Conservation (phyloP, 2,888 invertebrate species). For the Tolmerus cingulatus region DNA sequence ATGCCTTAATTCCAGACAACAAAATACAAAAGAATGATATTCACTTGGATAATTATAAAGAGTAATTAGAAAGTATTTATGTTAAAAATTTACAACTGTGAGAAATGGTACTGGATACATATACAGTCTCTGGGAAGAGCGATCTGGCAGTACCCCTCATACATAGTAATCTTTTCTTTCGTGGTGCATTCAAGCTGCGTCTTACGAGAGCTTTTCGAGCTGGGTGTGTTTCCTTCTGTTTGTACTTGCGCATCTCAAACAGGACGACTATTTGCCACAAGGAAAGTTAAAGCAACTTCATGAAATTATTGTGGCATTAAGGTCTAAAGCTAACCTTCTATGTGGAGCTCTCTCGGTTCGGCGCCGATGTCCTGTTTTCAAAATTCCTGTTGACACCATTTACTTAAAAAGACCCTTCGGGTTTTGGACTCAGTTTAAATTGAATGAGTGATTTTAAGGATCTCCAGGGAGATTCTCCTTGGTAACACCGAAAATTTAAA, state of each 20-base stretch:
- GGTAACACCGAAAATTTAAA: background rate
- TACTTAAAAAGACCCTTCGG: background rate
- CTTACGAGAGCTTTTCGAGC: background rate
- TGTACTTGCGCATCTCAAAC: slow-evolving; percentile 7
- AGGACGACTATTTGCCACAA: background rate
- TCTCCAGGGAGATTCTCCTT: background rate
- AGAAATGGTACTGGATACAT: too few species aligned
- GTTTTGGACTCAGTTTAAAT: background rate
- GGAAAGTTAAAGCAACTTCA: background rate
- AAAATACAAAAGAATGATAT: too few species aligned
- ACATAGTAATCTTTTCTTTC: background rate
- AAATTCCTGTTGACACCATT: background rate
- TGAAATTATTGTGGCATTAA: background rate
- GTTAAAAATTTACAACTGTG: too few species aligned
- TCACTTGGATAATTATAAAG: too few species aligned
- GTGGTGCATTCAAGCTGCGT: background rate
- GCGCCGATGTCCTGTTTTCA: background rate
- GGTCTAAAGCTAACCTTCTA: background rate
- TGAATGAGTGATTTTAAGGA: background rate
- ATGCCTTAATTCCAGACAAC: too few species aligned
- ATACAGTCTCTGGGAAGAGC: too few species aligned
- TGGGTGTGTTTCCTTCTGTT: background rate
- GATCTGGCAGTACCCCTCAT: background rate
- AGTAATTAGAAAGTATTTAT: too few species aligned
- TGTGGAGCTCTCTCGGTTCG: background rate